Base-by-base conservation (phyloP, 1,140 invertebrate genomes). In the Drosophila ercepeae region DNA sequence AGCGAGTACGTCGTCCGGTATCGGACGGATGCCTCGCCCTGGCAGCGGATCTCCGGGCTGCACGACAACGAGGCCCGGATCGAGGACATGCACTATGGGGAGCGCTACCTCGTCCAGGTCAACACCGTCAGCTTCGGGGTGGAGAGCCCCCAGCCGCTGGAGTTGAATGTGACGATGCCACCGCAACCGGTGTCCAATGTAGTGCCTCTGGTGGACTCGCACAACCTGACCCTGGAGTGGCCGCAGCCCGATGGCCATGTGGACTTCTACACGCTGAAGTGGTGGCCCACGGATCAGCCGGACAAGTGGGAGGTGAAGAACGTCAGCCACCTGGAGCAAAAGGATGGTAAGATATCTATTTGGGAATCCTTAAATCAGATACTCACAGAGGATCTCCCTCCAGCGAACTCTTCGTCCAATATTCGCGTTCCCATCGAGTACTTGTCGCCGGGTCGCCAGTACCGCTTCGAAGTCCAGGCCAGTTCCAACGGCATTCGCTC, bases 181-280 rank as follows among this genome's bases (percentile, higher is more conserved):
- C 97, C 97, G 23, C 97, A 97, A 92, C 94, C 96, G 2, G 95
- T 97, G 3, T 93, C 94, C 11, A 95, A 96, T 86, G 94, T 98
- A 53, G 94, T 94, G 16, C 94, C 95, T 1, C 90, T 96, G 42
- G 93, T 97, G n/a, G 97, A 97, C 90, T 96, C 97, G 0, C 95
- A 95, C 13, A 98, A 98, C 92, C 94, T 98, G 8, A 98, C 97
- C 4, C 93, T 98, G 41, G 95, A 97, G 90, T 98, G 97, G 96
- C 94, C 95, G 2, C 92, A 95, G 13, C 96, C 97, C 5, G 94
- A 95, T 77, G 97, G 97, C 13, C 93, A 96, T 63, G 95, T 98
- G 6, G 97, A 98, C 89, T 94, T 94, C 46, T 98, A 97, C 89
- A 93, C 94, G n/a, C 93, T 97, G 27, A 93, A 93, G 70, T 97